Evolutionary conservation across 2,888 invertebrate genomes (phyloP).

Genomic region (Acanthosoma haemorrhoidale): DNA sequence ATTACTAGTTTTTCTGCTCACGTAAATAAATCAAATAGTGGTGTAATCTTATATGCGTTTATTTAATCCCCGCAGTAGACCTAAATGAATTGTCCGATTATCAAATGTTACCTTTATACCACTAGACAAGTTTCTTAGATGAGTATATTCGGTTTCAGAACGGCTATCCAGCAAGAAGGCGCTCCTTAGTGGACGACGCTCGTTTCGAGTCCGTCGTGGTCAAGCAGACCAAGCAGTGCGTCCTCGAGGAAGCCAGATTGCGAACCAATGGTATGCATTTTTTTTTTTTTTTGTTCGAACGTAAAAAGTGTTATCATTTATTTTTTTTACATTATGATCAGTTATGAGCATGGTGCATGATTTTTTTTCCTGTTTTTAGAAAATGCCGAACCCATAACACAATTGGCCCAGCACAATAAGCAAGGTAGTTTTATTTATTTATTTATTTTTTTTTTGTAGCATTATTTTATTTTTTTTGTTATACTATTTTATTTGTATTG

Average conservation of each 20-base stretch:
- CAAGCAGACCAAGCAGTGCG: slow-evolving; percentile 89
- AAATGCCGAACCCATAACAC: slow-evolving; percentile 21
- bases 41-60: no score
- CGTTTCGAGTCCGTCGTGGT: slow-evolving; percentile 94
- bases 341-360: slow-evolving; percentile 13
- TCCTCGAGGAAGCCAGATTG: slow-evolving; percentile 82
- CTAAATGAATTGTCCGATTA: no score
- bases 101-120: no score
- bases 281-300: not conserved
- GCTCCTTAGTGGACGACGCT: slow-evolving; percentile 95
- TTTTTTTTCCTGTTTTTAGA: slow-evolving; percentile 35
- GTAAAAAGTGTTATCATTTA: not conserved
- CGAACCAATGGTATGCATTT: slow-evolving; percentile 74
- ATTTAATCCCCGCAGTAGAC: no score
- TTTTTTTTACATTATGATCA: slow-evolving; percentile 35
- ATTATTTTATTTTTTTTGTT: slow-evolving; percentile 41
- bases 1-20: no score
- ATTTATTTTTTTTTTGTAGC: slow-evolving; percentile 43
- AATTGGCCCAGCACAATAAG: slow-evolving; percentile 24
- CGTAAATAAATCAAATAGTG: no score
- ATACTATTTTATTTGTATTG: slow-evolving; percentile 17
- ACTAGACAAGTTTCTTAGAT: no score
- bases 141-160: slow-evolving; percentile 77
- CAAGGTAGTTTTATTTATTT: slow-evolving; percentile 27
- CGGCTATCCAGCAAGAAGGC: slow-evolving; percentile 90